Percentiles rank a stretch among this genome's conserved stretches.
These are phyloP conservation scores for Heliconius ismenius DNA, from an alignment of 2,888 invertebrate species.

Conservation along the genomic window DNA sequence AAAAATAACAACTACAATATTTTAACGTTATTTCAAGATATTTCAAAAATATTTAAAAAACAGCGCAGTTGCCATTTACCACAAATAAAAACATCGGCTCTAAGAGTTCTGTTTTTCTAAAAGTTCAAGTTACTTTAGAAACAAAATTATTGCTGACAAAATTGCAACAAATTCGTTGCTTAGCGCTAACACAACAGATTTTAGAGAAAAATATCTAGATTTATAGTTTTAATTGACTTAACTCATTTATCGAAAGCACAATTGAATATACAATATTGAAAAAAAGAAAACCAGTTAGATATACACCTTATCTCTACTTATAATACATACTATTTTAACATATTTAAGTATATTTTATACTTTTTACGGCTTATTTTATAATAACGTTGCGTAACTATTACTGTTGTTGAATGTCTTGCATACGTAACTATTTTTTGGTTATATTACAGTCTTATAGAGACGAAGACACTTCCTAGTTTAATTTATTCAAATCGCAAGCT, in stretches of 20 bases:
- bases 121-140: slow-evolving; percentile 1
- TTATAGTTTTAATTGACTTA: not conserved
- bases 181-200: not conserved
- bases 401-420: not conserved
- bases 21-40: not conserved
- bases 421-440: not conserved
- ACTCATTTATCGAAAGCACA: not conserved
- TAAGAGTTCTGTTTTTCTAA: not conserved
- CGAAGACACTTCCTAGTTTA: slow-evolving; percentile 3
- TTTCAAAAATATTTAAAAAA: not conserved
- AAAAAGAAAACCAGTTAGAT: not conserved
- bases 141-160: not conserved
- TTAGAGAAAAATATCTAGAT: not conserved
- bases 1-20: not conserved
- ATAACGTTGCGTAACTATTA: not conserved
- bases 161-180: not conserved
- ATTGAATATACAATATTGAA: not conserved
- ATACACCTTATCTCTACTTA: too few relatives aligned
- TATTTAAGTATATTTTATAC: not conserved
- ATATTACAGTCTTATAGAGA: not conserved
- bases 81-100: slow-evolving; percentile 1
- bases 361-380: slow-evolving; percentile 4
- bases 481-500: not conserved
- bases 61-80: not conserved
- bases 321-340: not conserved